phyloP scores from a whole-genome alignment of 2,797 vertebrate species.

The Chiloscyllium punctatum region DNA sequence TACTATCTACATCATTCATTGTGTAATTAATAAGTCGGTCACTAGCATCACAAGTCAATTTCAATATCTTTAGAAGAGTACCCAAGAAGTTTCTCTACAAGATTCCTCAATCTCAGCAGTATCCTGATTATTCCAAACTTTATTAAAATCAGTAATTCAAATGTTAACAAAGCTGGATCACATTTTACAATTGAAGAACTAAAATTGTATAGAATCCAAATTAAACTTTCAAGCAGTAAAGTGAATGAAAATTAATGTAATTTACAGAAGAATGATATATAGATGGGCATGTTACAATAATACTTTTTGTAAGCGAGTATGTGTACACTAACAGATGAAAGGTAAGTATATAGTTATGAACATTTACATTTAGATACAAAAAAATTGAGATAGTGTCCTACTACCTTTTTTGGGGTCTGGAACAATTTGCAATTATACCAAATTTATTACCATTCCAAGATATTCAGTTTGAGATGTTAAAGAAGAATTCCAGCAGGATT shows the following conservation, averaged over 20 bases:
- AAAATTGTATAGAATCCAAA: too few species aligned
- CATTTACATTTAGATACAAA: not conserved
- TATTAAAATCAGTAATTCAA: not conserved
- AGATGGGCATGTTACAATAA: too few species aligned
- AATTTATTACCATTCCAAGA: not conserved
- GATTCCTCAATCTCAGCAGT: not conserved
- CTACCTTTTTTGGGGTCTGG: not conserved
- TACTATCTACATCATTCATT: not conserved
- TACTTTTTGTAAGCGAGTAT: too few species aligned
- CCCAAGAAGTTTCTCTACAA: not conserved
- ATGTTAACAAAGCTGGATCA: not conserved
- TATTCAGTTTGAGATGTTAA: not conserved
- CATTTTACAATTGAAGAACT: not conserved
- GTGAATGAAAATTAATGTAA: not conserved
- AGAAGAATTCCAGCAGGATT: not conserved
- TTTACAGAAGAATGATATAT: not conserved
- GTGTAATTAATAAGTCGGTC: not conserved
- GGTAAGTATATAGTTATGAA: too few species aligned
- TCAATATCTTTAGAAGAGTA: not conserved
- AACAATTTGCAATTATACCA: not conserved
- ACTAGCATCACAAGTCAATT: not conserved
- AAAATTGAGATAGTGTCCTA: not conserved
- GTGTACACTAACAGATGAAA: not conserved
- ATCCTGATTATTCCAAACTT: not conserved
- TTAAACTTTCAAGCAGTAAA: too few species aligned